These are phyloP conservation scores for Lynx canadensis DNA, from an alignment of 2,113 vertebrate genomes.

Conservation along the genomic window DNA sequence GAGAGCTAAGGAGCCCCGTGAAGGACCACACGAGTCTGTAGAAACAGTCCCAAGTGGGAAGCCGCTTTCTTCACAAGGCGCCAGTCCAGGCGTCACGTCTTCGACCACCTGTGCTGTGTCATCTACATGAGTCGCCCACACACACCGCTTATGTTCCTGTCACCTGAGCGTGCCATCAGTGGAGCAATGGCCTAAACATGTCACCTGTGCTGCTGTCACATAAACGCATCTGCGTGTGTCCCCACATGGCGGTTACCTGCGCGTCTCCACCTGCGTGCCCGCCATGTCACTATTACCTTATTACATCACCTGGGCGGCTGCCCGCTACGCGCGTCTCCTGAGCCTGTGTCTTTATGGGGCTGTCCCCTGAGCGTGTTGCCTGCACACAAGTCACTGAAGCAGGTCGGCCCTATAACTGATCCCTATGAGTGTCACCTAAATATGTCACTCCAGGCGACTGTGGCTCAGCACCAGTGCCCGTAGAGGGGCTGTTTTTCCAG, in stretches of 20 bases:
- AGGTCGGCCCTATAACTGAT: neutral
- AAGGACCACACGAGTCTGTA: neutral
- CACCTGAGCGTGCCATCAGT: neutral
- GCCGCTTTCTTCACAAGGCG: neutral
- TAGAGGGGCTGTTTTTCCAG: neutral
- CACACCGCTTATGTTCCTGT: conserved; percentile 12
- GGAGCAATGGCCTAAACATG: neutral
- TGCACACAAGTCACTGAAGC: neutral
- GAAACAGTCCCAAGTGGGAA: no score
- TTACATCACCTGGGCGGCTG: neutral
- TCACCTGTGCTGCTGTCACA: neutral
- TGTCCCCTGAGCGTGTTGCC: neutral
- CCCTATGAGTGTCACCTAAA: neutral
- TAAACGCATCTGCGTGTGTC: neutral
- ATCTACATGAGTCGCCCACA: neutral
- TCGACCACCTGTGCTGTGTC: neutral
- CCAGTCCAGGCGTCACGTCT: neutral
- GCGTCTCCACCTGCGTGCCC: neutral
- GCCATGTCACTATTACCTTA: fast-evolving
- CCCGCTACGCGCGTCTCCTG: neutral
- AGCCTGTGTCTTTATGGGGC: neutral
- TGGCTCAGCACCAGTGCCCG: neutral
- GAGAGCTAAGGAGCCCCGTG: neutral
- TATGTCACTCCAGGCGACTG: neutral
- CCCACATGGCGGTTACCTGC: neutral